phyloP scores from a whole-genome alignment of 2,113 vertebrate species.

The Eolophus roseicapilla region DNA sequence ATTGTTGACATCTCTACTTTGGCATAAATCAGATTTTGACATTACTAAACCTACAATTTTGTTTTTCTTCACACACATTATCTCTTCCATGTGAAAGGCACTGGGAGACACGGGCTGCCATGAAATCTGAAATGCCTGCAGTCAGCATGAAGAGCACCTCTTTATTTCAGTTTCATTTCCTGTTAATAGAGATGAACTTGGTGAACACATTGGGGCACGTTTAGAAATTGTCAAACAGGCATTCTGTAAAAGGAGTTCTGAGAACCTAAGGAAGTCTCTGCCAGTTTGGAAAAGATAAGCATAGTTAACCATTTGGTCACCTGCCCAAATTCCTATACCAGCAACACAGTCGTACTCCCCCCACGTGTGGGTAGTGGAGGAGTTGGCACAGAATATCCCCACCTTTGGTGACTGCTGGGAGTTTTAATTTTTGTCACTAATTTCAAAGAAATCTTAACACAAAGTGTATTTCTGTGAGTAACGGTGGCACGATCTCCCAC shows the following conservation, averaged over 20 bases:
- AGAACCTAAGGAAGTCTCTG: conserved; percentile 34
- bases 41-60: conserved; percentile 80
- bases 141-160: conserved; percentile 58
- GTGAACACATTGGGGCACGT: conserved; percentile 49
- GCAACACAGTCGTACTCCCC: neutral
- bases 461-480: conserved; percentile 39
- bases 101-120: conserved; percentile 53
- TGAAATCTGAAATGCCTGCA: conserved; percentile 72
- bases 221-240: conserved; percentile 54
- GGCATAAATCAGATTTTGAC: conserved; percentile 78
- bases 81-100: conserved; percentile 66
- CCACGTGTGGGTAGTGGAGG: fast-evolving
- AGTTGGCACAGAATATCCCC: neutral
- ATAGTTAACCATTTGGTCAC: neutral
- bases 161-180: conserved; percentile 65
- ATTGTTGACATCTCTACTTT: conserved; percentile 77
- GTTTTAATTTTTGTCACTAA: conserved; percentile 13
- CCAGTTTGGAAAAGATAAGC: conserved; percentile 22
- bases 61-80: conserved; percentile 72
- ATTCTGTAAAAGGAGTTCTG: conserved; percentile 44
- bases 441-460: conserved; percentile 7
- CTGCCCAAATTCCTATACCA: neutral
- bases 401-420: neutral
- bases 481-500: neutral
- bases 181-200: conserved; percentile 53